Conservation (phyloP, 2,113 vertebrate species). For the Stercorarius parasiticus region DNA sequence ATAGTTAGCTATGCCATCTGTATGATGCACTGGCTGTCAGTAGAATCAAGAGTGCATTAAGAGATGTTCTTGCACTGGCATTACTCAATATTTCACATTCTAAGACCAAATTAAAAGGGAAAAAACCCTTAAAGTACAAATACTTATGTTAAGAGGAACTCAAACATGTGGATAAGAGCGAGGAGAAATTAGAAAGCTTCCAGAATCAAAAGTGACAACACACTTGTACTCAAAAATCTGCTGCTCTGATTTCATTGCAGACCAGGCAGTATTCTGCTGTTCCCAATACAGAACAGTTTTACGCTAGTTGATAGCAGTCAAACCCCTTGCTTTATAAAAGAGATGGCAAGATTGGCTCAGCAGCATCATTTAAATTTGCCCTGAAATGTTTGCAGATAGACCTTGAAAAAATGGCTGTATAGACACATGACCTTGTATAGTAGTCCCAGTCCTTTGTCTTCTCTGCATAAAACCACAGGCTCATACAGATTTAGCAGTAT, state of each 20-base stretch:
- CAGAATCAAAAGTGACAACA: background rate
- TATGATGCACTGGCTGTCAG: background rate
- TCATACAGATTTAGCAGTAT: background rate
- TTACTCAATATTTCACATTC: background rate
- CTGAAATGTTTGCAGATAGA: constrained; percentile 1
- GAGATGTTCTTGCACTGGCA: background rate
- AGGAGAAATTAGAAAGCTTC: background rate
- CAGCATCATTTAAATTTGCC: constrained; percentile 25
- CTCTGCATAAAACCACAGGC: background rate
- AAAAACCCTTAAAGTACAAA: background rate
- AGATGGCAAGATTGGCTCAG: background rate
- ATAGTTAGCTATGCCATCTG: background rate
- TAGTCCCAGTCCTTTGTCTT: background rate
- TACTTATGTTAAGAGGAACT: background rate
- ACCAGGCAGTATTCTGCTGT: background rate
- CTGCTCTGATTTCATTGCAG: background rate
- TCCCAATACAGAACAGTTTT: background rate
- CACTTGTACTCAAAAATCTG: background rate
- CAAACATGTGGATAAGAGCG: background rate
- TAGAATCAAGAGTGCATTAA: background rate
- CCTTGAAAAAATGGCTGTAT: background rate
- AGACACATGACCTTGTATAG: background rate
- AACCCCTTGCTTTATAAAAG: constrained; percentile 28
- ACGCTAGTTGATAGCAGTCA: background rate
- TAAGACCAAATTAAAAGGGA: background rate